These are phyloP conservation scores for Lepidocolaptes lacrymiger DNA, from an alignment of 2,797 vertebrate species.

Conservation along the genomic window DNA sequence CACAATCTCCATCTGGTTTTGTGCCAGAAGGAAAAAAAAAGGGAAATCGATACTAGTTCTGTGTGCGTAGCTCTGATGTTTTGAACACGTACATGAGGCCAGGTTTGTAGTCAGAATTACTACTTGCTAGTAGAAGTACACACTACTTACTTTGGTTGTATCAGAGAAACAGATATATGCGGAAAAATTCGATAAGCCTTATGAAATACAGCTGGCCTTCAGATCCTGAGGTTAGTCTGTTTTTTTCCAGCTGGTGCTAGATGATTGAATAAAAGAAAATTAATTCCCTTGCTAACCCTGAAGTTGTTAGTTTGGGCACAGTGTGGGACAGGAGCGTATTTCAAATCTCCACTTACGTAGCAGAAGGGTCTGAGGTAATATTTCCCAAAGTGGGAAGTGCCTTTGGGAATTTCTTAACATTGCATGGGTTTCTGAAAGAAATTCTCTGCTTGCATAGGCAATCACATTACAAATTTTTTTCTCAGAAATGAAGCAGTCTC, in stretches of 20 bases:
- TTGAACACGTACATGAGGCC: background rate
- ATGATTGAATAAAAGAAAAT: background rate
- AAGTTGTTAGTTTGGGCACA: background rate
- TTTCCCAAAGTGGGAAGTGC: background rate
- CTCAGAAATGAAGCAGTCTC: background rate
- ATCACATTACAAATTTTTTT: background rate
- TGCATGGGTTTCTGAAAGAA: background rate
- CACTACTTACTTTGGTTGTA: background rate
- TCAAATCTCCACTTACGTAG: rapidly evolving
- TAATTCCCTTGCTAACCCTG: background rate
- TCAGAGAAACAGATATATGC: background rate
- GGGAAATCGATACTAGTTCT: background rate
- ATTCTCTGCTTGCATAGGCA: background rate
- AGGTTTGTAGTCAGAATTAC: background rate
- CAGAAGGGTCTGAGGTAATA: background rate
- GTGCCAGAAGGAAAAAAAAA: background rate
- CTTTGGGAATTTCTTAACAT: background rate
- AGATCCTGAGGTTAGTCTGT: background rate
- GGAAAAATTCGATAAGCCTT: background rate
- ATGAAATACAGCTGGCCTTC: background rate
- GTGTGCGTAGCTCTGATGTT: background rate
- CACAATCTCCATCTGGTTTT: background rate
- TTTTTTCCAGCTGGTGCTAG: background rate
- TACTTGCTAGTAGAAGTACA: background rate
- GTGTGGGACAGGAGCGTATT: background rate